Evolutionary conservation across 2,888 invertebrate species (phyloP).

Genomic region (Axea sp.): DNA sequence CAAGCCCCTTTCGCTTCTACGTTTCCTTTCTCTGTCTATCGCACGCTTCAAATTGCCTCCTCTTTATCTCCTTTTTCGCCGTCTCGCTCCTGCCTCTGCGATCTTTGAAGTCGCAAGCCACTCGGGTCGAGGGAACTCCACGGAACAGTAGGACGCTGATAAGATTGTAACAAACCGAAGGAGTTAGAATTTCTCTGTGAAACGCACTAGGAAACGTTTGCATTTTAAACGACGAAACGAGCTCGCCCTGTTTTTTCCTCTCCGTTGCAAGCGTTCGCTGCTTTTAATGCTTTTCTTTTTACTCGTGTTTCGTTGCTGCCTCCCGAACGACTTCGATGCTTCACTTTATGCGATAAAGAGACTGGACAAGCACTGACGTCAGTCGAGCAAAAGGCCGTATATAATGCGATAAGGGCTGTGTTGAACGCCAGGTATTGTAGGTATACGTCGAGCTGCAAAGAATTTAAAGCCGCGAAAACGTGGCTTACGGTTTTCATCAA

Average conservation of each 20-base stretch:
- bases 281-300: constrained; percentile 26
- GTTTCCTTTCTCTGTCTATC: constrained; percentile 47
- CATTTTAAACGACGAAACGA: constrained; percentile 68
- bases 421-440: constrained; percentile 35
- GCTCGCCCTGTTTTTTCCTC: constrained; percentile 44
- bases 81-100: constrained; percentile 56
- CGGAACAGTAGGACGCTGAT: constrained; percentile 71
- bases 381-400: constrained; percentile 45
- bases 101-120: constrained; percentile 60
- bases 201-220: constrained; percentile 71
- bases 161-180: constrained; percentile 74
- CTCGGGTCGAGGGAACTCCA: constrained; percentile 55
- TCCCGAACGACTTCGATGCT: constrained; percentile 54
- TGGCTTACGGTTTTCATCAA: constrained; percentile 14
- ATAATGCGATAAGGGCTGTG: constrained; percentile 59
- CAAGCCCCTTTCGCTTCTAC: constrained; percentile 59
- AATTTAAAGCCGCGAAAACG: constrained; percentile 46
- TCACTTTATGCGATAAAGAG: constrained; percentile 53
- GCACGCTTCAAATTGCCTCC: constrained; percentile 18
- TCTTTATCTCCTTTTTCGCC: constrained; percentile 37
- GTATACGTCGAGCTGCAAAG: constrained; percentile 9
- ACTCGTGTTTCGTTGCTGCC: constrained; percentile 20
- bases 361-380: constrained; percentile 60
- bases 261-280: not conserved
- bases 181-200: constrained; percentile 75